A percentile compares a stretch with the other conserved stretches of the same genome.
phyloP scores from a whole-genome alignment of 2,888 invertebrate species.

The Arge pagana region DNA sequence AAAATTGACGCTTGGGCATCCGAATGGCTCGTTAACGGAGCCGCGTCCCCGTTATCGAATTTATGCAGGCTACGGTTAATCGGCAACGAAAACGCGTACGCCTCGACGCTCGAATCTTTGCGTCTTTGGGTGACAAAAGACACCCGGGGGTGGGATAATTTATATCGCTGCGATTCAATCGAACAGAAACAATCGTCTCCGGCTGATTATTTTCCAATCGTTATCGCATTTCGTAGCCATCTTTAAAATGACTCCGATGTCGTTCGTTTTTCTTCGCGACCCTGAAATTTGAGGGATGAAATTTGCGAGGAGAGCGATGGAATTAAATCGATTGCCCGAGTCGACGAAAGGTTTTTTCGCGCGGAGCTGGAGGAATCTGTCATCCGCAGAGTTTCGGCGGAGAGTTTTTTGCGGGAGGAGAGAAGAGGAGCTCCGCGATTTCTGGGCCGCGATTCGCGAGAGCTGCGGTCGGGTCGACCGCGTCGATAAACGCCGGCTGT shows the following conservation, averaged over 20 bases:
- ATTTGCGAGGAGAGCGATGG: constrained; percentile 6
- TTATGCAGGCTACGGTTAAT: neutral
- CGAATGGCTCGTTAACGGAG: constrained; percentile 12
- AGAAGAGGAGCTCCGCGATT: too few relatives aligned
- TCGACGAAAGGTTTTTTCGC: too few relatives aligned
- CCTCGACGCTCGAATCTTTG: neutral
- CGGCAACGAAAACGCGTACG: constrained; percentile 8
- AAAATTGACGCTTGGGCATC: constrained; percentile 5
- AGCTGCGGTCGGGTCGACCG: too few relatives aligned
- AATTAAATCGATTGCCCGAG: too few relatives aligned
- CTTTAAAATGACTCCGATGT: too few relatives aligned
- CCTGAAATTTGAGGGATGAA: constrained; percentile 11
- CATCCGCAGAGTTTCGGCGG: too few relatives aligned
- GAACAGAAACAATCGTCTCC: neutral
- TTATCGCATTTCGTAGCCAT: too few relatives aligned
- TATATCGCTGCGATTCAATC: constrained; percentile 4
- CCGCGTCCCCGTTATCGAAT: constrained; percentile 11
- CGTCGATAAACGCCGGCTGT: too few relatives aligned
- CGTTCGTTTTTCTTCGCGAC: too few relatives aligned
- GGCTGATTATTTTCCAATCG: constrained; percentile 16
- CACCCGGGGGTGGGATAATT: constrained; percentile 18
- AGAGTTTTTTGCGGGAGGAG: too few relatives aligned
- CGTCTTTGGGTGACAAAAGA: constrained; percentile 16
- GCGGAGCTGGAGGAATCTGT: constrained; percentile 3
- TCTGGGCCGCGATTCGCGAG: too few relatives aligned